Evolutionary conservation across 2,888 invertebrate species (phyloP).

Genomic region (Biston stratarius): DNA sequence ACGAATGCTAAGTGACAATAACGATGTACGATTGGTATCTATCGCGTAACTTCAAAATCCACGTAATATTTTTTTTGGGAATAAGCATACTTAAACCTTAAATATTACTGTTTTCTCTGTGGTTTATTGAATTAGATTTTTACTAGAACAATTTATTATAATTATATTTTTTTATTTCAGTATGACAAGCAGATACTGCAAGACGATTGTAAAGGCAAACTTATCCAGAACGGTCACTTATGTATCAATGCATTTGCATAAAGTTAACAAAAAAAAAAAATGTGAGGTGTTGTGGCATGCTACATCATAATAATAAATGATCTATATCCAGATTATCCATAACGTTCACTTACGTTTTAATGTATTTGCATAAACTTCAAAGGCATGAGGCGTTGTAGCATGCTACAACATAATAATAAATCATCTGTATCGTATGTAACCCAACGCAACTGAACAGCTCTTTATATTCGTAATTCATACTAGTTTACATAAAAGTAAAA

Average conservation of each 20-base stretch:
- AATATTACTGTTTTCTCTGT: no score
- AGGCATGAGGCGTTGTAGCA: no score
- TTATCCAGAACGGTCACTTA: neutral
- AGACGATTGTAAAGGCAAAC: constrained; percentile 49
- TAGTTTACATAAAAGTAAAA: no score
- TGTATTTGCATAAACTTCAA: no score
- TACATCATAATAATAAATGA: neutral
- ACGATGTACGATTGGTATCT: no score
- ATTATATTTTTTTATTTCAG: constrained; percentile 50
- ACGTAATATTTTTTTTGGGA: no score
- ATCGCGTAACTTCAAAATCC: no score
- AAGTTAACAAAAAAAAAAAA: neutral
- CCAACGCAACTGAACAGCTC: neutral
- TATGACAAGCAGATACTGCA: constrained; percentile 51
- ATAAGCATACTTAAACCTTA: no score
- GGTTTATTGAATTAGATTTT: no score
- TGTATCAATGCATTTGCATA: neutral
- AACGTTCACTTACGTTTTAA: neutral
- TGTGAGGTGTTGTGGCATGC: neutral
- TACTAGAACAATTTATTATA: neutral
- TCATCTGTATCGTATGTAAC: neutral
- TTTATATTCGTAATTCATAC: no score
- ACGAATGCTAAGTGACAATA: no score
- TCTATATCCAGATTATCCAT: neutral
- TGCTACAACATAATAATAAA: no score